phyloP scores from a whole-genome alignment of 2,113 vertebrate species.

The Vidua chalybeata region DNA sequence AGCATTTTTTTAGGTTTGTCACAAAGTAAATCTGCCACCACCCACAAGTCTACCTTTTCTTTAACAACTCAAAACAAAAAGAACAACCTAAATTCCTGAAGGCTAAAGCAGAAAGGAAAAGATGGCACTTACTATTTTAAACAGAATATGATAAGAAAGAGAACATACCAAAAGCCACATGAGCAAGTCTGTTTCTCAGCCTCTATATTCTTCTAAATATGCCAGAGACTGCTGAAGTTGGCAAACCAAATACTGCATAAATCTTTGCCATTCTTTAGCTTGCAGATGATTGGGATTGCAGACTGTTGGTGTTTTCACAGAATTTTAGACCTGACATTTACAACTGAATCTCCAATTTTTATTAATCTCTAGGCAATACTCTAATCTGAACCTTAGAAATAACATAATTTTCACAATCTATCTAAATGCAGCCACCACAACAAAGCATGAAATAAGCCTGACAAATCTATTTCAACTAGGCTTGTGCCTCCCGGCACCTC shows the following conservation, averaged over 20 bases:
- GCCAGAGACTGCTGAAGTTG: background rate
- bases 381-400: background rate
- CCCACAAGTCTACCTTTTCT: background rate
- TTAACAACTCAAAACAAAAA: background rate
- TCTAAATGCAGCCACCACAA: background rate
- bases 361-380: background rate
- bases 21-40: background rate
- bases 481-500: conserved; percentile 6
- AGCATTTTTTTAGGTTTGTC: background rate
- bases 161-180: background rate
- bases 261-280: background rate
- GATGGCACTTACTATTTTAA: background rate
- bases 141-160: background rate
- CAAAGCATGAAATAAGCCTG: conserved; percentile 18
- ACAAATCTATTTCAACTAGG: conserved; percentile 18
- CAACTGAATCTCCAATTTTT: background rate
- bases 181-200: background rate
- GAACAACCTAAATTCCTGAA: background rate
- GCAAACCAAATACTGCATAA: conserved; percentile 13
- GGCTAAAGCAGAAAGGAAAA: background rate
- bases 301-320: background rate
- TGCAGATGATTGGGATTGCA: background rate
- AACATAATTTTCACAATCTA: background rate
- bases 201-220: background rate
- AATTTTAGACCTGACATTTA: background rate